phyloP scores from a whole-genome alignment of 2,888 invertebrate species.

The Polydrusus tereticollis region DNA sequence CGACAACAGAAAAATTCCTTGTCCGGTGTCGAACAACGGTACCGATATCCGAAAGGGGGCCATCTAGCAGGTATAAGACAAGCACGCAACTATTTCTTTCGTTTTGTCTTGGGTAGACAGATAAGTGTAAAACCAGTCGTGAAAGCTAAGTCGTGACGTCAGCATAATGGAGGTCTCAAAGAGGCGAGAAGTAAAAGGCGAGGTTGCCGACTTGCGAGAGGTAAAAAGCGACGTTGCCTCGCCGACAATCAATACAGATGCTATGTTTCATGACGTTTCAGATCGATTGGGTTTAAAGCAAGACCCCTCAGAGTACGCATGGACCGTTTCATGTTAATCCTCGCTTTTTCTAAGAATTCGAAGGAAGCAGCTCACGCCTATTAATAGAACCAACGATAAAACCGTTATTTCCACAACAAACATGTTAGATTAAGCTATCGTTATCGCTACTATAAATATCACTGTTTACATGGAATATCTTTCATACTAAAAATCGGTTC shows the following conservation, averaged over 20 bases:
- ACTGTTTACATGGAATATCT: constrained; percentile 35
- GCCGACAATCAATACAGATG: neutral
- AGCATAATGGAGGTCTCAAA: constrained; percentile 27
- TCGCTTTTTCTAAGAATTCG: too few species aligned
- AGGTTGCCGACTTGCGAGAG: constrained; percentile 3
- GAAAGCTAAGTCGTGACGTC: constrained; percentile 46
- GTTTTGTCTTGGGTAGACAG: constrained; percentile 38
- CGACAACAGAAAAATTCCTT: constrained; percentile 42
- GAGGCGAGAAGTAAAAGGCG: constrained; percentile 22
- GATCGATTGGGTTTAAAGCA: neutral
- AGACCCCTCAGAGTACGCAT: neutral
- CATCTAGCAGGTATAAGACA: constrained; percentile 37
- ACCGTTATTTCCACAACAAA: constrained; percentile 2
- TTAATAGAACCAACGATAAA: constrained; percentile 3
- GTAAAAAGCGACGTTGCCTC: constrained; percentile 16
- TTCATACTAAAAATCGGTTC: constrained; percentile 20
- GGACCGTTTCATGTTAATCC: neutral
- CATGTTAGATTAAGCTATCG: neutral
- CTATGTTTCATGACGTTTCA: neutral
- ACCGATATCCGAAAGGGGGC: constrained; percentile 43
- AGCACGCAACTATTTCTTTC: constrained; percentile 47
- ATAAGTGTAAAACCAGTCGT: constrained; percentile 47
- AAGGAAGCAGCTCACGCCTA: neutral
- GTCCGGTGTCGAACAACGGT: constrained; percentile 43
- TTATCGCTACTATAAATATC: constrained; percentile 30